A percentile compares a stretch with the other conserved stretches of the same genome.
Evolutionary conservation across 2,797 vertebrate species (phyloP).

Genomic region (Artibeus jamaicensis): DNA sequence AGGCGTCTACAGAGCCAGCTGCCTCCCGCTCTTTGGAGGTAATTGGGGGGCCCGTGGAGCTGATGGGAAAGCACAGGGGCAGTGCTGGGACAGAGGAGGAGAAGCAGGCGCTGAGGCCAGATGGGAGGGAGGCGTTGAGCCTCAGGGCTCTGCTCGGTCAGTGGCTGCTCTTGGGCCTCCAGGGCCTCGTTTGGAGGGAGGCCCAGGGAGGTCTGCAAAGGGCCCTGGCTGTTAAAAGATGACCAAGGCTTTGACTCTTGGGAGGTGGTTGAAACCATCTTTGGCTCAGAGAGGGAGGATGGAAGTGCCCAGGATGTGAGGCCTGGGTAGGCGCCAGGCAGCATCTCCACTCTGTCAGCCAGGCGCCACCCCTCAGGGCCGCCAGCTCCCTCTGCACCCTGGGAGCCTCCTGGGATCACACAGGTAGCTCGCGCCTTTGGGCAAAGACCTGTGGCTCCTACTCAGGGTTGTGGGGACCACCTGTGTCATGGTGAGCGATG

Average conservation of each 20-base stretch:
- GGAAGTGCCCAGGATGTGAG: neutral
- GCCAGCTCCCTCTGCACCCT: rapidly evolving
- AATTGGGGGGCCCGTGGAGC: neutral
- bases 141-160: neutral
- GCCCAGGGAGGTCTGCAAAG: neutral
- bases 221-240: rapidly evolving
- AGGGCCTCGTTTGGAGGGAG: neutral
- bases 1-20: neutral
- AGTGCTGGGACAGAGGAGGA: neutral
- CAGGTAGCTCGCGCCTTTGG: neutral
- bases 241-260: neutral
- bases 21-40: neutral
- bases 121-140: neutral
- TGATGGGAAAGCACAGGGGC: neutral
- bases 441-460: neutral
- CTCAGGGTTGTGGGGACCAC: neutral
- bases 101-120: neutral
- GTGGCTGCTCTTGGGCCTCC: neutral
- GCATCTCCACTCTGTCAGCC: rapidly evolving
- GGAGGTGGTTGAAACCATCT: neutral
- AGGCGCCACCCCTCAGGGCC: neutral
- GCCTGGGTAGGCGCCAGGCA: neutral
- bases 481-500: rapidly evolving
- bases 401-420: neutral
- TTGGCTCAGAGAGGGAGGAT: neutral